A percentile compares a stretch with the other conserved stretches of the same genome.
Evolutionary conservation across 2,888 invertebrate species (phyloP).

Genomic region (Nemurella pictetii): DNA sequence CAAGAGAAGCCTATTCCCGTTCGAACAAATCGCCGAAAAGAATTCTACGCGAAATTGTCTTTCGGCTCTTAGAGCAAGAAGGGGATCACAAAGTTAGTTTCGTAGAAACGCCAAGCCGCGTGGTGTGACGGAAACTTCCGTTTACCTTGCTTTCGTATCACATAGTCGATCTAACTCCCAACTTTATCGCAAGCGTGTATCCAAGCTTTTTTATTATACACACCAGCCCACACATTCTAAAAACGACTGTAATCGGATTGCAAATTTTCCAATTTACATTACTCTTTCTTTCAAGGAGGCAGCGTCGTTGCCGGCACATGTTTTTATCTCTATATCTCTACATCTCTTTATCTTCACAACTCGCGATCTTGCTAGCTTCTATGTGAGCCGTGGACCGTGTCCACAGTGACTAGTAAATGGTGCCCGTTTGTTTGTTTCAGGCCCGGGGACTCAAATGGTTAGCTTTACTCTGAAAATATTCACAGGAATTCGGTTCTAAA

Average conservation of each 20-base stretch:
- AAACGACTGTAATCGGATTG: slow-evolving; percentile 21
- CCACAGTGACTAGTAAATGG: background rate
- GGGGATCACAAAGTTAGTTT: background rate
- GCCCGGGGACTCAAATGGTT: background rate
- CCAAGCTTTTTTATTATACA: slow-evolving; percentile 11
- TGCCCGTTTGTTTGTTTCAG: background rate
- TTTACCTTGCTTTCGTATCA: background rate
- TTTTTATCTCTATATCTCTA: background rate
- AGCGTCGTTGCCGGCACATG: background rate
- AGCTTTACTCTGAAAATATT: background rate
- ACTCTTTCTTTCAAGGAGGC: background rate
- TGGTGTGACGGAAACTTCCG: background rate
- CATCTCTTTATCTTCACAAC: too few species aligned
- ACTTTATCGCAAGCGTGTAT: slow-evolving; percentile 4
- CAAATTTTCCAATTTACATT: slow-evolving; percentile 23
- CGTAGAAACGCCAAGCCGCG: background rate
- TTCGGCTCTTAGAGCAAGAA: background rate
- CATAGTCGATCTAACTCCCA: slow-evolving; percentile 1
- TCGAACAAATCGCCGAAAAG: background rate
- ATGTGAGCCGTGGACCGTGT: background rate
- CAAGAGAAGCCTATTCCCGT: background rate
- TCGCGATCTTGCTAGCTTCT: too few species aligned
- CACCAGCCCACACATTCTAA: slow-evolving; percentile 9
- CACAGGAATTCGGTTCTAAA: background rate
- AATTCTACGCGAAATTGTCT: background rate